phyloP scores from a whole-genome alignment of 2,113 vertebrate genomes.

The Pristiophorus japonicus region DNA sequence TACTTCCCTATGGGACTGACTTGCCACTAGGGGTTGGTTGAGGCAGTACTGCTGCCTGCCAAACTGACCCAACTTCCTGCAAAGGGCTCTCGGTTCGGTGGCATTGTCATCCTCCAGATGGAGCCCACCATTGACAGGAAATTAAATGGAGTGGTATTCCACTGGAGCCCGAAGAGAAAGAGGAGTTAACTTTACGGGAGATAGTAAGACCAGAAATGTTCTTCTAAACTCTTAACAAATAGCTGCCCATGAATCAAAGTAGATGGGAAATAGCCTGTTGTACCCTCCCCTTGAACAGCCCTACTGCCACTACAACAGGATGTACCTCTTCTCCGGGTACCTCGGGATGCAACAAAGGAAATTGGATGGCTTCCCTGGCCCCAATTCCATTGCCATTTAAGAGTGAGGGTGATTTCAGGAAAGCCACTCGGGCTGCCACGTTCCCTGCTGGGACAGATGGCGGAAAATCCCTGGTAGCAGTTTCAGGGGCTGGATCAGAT shows the following conservation, averaged over 20 bases:
- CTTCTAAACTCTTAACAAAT: not conserved
- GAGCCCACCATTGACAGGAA: too few species aligned
- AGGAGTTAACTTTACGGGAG: not conserved
- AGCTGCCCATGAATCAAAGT: not conserved
- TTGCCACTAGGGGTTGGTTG: not conserved
- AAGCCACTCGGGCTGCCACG: not conserved
- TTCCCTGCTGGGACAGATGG: not conserved
- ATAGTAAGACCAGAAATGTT: not conserved
- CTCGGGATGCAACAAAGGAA: too few species aligned
- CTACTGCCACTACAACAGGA: not conserved
- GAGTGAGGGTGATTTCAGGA: not conserved
- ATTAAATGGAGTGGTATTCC: too few species aligned
- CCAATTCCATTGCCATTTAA: not conserved
- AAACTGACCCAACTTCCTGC: not conserved
- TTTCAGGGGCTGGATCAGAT: not conserved
- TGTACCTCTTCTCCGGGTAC: too few species aligned
- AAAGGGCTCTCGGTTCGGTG: not conserved
- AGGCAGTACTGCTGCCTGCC: not conserved
- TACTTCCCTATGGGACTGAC: not conserved
- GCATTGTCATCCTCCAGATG: not conserved
- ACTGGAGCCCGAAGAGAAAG: not conserved
- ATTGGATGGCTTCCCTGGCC: not conserved
- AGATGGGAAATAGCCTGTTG: not conserved
- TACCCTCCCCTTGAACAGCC: not conserved
- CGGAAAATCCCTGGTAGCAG: not conserved